Evolutionary conservation across 2,113 vertebrate species (phyloP).

Genomic region (Esox niger): DNA sequence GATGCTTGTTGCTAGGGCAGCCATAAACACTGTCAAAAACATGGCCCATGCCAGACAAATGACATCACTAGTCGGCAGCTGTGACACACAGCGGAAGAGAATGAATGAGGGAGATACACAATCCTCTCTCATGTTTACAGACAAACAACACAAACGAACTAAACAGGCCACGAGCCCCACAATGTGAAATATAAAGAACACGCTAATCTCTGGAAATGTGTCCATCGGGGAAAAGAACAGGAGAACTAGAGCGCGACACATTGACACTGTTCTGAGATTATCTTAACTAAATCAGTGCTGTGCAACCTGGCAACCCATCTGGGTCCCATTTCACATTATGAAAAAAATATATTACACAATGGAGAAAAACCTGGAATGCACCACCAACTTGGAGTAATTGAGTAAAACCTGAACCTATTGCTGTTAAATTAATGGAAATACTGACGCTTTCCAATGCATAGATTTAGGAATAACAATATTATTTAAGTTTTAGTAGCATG

Average conservation of each 20-base stretch:
- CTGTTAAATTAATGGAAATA: slow-evolving; percentile 8
- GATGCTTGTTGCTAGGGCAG: slow-evolving; percentile 64
- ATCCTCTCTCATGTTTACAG: slow-evolving; percentile 19
- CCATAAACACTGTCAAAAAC: slow-evolving; percentile 71
- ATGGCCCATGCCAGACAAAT: slow-evolving; percentile 60
- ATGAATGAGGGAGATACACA: slow-evolving; percentile 6
- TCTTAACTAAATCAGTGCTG: slow-evolving; percentile 24
- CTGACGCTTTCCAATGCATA: slow-evolving; percentile 4
- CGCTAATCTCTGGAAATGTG: too few species aligned
- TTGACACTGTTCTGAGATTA: slow-evolving; percentile 20
- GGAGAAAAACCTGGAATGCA: background rate
- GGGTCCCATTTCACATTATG: slow-evolving; percentile 23
- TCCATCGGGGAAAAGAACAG: too few species aligned
- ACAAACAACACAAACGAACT: background rate
- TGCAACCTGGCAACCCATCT: slow-evolving; percentile 41
- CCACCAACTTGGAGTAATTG: slow-evolving; percentile 10
- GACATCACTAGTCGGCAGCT: slow-evolving; percentile 68
- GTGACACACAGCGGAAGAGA: slow-evolving; percentile 32
- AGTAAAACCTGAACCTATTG: slow-evolving; percentile 3
- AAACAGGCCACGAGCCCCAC: slow-evolving; percentile 1
- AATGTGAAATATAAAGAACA: too few species aligned
- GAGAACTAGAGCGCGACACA: slow-evolving; percentile 9
- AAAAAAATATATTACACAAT: slow-evolving; percentile 25
- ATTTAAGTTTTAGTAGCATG: background rate
- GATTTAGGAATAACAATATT: slow-evolving; percentile 11